phyloP scores from a whole-genome alignment of 2,797 vertebrate genomes.

The Protosalanx chinensis region DNA sequence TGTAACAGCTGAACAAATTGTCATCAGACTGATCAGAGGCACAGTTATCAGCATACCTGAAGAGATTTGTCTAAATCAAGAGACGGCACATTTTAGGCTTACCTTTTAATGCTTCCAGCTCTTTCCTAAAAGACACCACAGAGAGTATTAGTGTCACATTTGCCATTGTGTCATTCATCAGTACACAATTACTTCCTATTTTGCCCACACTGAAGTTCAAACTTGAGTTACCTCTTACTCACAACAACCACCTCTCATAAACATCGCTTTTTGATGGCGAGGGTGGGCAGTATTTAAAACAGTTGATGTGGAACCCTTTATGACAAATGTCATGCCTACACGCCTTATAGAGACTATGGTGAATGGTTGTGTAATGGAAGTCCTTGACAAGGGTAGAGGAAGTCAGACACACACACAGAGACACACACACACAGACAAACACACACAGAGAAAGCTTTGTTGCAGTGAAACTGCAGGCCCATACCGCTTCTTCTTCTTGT shows the following conservation, averaged over 20 bases:
- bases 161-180: too few relatives aligned
- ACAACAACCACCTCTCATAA: too few relatives aligned
- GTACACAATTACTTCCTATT: too few relatives aligned
- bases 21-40: not conserved
- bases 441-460: not conserved
- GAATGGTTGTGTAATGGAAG: not conserved
- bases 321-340: not conserved
- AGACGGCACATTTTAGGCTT: conserved; percentile 46
- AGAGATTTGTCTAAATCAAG: not conserved
- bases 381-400: not conserved
- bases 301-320: too few relatives aligned
- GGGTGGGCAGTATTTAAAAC: too few relatives aligned
- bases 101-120: conserved; percentile 90
- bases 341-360: not conserved
- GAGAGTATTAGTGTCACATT: not conserved
- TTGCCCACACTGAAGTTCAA: too few relatives aligned
- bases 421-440: not conserved
- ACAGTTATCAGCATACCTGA: not conserved
- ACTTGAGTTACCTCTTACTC: too few relatives aligned
- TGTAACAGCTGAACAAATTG: not conserved
- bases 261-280: too few relatives aligned
- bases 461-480: not conserved
- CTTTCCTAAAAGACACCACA: conserved; percentile 78
- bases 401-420: not conserved
- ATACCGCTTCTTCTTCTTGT: conserved; percentile 91